Evolutionary conservation across 2,888 invertebrate species (phyloP).

Genomic region (Tanypteryx hageni): DNA sequence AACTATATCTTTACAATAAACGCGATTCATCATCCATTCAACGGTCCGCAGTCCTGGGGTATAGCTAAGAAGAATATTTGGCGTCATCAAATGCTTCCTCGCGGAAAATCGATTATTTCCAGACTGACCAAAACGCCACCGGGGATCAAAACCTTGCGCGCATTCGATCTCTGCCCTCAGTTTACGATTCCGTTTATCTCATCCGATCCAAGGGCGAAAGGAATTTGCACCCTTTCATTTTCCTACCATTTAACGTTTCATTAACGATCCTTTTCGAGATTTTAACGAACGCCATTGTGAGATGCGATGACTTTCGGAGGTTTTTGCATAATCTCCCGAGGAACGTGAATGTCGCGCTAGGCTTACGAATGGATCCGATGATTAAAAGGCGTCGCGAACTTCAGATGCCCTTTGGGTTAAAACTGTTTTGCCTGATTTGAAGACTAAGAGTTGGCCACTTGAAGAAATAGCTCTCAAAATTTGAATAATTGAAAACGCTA

Average conservation of each 20-base stretch:
- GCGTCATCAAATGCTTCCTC: too few species aligned
- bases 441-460: too few species aligned
- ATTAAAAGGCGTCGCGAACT: not conserved
- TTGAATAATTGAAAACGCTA: too few species aligned
- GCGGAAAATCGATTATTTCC: too few species aligned
- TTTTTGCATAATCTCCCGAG: not conserved
- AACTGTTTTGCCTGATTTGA: too few species aligned
- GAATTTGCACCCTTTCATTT: conserved; percentile 23
- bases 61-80: too few species aligned
- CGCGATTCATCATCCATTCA: too few species aligned
- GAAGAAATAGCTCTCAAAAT: too few species aligned
- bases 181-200: conserved; percentile 10
- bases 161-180: not conserved
- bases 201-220: not conserved
- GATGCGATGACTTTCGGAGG: not conserved
- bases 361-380: not conserved
- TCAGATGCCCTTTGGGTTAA: too few species aligned
- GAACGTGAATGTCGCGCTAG: not conserved
- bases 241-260: conserved; percentile 7
- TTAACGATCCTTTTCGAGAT: not conserved
- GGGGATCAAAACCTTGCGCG: not conserved
- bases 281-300: conserved; percentile 23
- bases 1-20: too few species aligned
- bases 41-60: too few species aligned
- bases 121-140: too few species aligned